A percentile compares a stretch with the other conserved stretches of the same genome.
Evolutionary conservation across 1,140 invertebrate genomes (phyloP).

Genomic region (Megalonaias nervosa): DNA sequence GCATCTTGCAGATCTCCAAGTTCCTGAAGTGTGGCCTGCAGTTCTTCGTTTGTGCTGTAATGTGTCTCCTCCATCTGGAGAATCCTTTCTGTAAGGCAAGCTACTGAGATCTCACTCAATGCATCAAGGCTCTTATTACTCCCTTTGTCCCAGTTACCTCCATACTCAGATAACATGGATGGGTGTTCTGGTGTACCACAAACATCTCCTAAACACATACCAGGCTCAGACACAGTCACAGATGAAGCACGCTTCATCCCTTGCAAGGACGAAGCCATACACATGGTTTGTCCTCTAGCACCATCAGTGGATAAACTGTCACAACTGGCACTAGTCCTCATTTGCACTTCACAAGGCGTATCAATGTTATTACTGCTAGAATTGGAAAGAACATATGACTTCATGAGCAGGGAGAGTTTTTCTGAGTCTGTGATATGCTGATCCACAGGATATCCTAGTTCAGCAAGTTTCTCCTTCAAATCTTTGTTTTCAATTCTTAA

Average conservation of each 20-base stretch:
- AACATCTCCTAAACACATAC: constrained; percentile 56
- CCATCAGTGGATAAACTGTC: constrained; percentile 62
- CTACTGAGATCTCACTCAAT: constrained; percentile 90
- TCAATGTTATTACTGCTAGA: constrained; percentile 23
- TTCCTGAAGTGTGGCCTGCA: constrained; percentile 95
- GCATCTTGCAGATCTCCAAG: constrained; percentile 89
- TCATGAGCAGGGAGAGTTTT: constrained; percentile 61
- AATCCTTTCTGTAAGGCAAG: constrained; percentile 92
- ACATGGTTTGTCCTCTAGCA: constrained; percentile 24
- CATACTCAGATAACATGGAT: constrained; percentile 53
- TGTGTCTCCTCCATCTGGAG: constrained; percentile 92
- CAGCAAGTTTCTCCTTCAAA: constrained; percentile 62
- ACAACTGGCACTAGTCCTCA: constrained; percentile 58
- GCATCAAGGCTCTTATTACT: constrained; percentile 80
- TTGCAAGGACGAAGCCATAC: constrained; percentile 15
- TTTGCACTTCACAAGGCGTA: constrained; percentile 35
- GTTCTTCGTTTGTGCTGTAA: constrained; percentile 93
- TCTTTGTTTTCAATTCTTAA: constrained; percentile 64
- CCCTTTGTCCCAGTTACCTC: constrained; percentile 84
- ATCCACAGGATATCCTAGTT: constrained; percentile 66
- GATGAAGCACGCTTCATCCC: constrained; percentile 49
- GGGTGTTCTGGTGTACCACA: constrained; percentile 62
- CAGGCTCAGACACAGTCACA: constrained; percentile 75
- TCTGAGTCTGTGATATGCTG: constrained; percentile 68
- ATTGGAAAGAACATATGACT: constrained; percentile 33